Percentiles rank a stretch among this genome's conserved stretches.
phyloP scores from a whole-genome alignment of 2,888 invertebrate genomes.

The Anarsia innoxiella region DNA sequence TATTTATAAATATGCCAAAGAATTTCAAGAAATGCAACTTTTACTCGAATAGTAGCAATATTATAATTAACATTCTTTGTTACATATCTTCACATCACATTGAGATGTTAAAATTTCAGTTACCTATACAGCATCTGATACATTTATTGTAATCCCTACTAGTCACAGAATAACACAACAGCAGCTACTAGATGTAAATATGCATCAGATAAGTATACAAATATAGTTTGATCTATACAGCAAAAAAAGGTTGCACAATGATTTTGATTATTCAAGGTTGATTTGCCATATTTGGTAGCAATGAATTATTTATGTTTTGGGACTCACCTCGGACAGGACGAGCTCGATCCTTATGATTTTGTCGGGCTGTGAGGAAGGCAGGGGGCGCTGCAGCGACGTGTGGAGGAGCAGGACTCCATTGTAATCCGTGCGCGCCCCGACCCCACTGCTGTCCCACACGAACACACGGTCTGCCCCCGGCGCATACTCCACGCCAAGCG shows the following conservation, averaged over 20 bases:
- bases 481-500: slow-evolving; percentile 83
- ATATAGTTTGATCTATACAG: neutral
- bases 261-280: slow-evolving; percentile 1
- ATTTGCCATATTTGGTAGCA: neutral
- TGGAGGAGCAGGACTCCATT: slow-evolving; percentile 93
- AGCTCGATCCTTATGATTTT: slow-evolving; percentile 89
- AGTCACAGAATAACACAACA: too few relatives aligned
- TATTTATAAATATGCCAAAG: too few relatives aligned
- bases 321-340: slow-evolving; percentile 86
- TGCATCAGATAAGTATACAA: too few relatives aligned
- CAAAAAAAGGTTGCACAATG: slow-evolving; percentile 4
- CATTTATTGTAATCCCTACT: too few relatives aligned
- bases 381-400: slow-evolving; percentile 90
- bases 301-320: neutral
- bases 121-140: too few relatives aligned
- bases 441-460: slow-evolving; percentile 86
- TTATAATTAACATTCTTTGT: too few relatives aligned
- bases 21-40: too few relatives aligned
- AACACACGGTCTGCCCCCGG: slow-evolving; percentile 88
- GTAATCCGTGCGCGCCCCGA: slow-evolving; percentile 92
- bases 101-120: too few relatives aligned
- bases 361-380: slow-evolving; percentile 81
- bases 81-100: too few relatives aligned
- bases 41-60: too few relatives aligned
- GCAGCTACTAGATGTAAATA: too few relatives aligned